Conservation (phyloP, 2,113 vertebrate species). For the Tringa solitaria region DNA sequence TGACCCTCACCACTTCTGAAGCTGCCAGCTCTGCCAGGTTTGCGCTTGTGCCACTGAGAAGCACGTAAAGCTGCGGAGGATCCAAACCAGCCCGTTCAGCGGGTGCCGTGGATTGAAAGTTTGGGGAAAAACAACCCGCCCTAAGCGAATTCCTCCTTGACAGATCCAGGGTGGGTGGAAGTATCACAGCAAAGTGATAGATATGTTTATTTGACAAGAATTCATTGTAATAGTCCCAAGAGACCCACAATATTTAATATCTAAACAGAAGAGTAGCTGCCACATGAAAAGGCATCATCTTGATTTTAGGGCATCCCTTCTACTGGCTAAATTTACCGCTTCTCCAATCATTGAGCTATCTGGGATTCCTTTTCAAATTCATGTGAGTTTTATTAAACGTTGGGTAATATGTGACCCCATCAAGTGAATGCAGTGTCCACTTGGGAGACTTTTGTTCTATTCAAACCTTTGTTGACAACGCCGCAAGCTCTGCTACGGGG, state of each 20-base stretch:
- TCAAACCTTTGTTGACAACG: constrained; percentile 34
- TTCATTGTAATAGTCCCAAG: not conserved
- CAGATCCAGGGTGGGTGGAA: not conserved
- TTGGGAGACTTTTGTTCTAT: constrained; percentile 59
- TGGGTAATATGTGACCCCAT: constrained; percentile 39
- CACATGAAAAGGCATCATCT: not conserved
- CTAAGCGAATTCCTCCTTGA: not conserved
- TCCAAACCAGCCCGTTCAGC: not conserved
- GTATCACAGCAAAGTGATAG: not conserved
- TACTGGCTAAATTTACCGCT: not conserved
- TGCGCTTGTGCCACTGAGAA: not conserved
- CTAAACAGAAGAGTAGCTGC: not conserved
- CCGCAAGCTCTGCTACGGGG: not conserved
- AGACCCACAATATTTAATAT: not conserved
- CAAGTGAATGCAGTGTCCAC: constrained; percentile 27
- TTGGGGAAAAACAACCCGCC: not conserved
- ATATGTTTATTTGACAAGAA: not conserved
- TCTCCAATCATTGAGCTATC: not conserved
- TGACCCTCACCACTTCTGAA: not conserved
- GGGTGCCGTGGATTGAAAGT: not conserved
- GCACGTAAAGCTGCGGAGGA: fast-evolving
- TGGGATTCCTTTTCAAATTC: constrained; percentile 29
- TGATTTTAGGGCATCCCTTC: not conserved
- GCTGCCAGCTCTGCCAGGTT: not conserved
- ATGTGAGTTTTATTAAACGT: constrained; percentile 55